Conservation (phyloP, 2,113 vertebrate genomes). For the Trachemys scripta region DNA sequence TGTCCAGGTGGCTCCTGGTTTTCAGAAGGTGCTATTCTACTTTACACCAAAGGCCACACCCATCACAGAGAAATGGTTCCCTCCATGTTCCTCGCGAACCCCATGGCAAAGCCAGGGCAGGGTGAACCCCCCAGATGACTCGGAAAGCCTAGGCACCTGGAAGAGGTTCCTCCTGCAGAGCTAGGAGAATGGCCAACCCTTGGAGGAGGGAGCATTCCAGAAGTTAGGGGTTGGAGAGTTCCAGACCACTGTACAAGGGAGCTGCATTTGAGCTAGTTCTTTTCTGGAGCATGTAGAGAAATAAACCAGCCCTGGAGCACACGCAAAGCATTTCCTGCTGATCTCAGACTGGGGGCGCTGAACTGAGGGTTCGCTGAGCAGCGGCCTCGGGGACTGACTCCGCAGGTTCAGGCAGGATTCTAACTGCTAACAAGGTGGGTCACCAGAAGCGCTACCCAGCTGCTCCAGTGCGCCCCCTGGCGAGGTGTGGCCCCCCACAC, state of each 20-base stretch:
- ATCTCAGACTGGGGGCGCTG: neutral
- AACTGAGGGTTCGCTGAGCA: neutral
- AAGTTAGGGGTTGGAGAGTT: neutral
- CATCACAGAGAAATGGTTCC: neutral
- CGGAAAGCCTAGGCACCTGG: too few relatives aligned
- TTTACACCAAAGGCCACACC: neutral
- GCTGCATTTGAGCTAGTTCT: neutral
- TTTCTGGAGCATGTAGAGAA: neutral
- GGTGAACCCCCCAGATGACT: neutral
- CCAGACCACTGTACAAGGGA: neutral
- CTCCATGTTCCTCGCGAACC: neutral
- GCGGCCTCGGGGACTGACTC: too few relatives aligned
- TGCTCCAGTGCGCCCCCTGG: neutral
- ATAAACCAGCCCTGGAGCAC: neutral
- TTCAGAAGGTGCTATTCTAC: neutral
- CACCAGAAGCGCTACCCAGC: neutral
- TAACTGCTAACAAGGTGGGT: fast-evolving
- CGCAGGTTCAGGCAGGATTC: neutral
- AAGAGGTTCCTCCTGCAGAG: neutral
- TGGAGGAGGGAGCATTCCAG: neutral
- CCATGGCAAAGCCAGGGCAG: fast-evolving
- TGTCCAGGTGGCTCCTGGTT: neutral
- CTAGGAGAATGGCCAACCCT: neutral
- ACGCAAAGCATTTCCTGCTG: neutral
- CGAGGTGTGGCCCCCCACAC: too few relatives aligned